Percentiles rank a stretch among this genome's conserved stretches.
Conservation (phyloP, 2,113 vertebrate genomes). For the Catharus bicknelli region DNA sequence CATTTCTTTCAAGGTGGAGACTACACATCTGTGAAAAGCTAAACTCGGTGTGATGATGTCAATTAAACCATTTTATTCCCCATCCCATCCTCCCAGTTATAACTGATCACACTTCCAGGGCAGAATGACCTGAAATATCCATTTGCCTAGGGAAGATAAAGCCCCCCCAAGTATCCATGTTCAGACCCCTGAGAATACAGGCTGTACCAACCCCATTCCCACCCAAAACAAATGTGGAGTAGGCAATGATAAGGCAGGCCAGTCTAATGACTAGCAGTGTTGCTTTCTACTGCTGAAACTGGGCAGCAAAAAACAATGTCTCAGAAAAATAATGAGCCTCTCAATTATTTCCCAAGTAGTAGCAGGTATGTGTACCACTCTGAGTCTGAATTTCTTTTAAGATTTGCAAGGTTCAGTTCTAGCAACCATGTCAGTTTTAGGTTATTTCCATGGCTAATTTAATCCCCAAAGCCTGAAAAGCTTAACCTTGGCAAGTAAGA, state of each 20-base stretch:
- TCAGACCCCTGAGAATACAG: neutral
- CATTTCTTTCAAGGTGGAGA: neutral
- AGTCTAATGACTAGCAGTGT: neutral
- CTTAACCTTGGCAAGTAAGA: neutral
- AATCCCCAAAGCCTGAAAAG: neutral
- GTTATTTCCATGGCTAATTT: neutral
- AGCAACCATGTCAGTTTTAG: neutral
- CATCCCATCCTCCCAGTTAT: neutral
- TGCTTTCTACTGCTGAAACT: neutral
- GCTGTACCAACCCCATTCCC: neutral
- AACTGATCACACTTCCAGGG: neutral
- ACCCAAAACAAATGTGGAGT: neutral
- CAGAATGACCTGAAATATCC: neutral
- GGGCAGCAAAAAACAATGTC: neutral
- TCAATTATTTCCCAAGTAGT: neutral
- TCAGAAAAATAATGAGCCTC: neutral
- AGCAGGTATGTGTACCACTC: fast-evolving
- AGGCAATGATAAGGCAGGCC: neutral
- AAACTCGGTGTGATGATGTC: neutral
- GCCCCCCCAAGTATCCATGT: neutral
- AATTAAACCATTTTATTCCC: neutral
- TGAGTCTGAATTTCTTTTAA: neutral
- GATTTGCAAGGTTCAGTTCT: neutral
- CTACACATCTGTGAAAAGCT: neutral
- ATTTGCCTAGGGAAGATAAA: neutral